phyloP scores from a whole-genome alignment of 2,888 invertebrate species.

The Microctonus hyperodae region DNA sequence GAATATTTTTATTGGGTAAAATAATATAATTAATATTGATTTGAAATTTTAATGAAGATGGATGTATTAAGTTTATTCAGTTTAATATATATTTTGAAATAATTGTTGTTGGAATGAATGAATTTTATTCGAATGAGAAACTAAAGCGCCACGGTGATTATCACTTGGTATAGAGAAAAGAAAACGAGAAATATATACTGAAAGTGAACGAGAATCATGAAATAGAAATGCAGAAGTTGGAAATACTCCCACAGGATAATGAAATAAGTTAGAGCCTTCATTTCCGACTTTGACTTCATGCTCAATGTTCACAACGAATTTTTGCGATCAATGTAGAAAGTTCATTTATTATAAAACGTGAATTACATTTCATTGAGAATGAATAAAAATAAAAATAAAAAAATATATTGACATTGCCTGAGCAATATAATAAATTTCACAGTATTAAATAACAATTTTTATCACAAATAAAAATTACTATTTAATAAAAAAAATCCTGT shows the following conservation, averaged over 20 bases:
- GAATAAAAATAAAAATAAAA: background rate
- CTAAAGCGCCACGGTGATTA: background rate
- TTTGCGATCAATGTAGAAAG: background rate
- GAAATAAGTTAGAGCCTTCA: constrained; percentile 17
- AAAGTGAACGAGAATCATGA: background rate
- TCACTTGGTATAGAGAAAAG: background rate
- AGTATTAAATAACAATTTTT: no score
- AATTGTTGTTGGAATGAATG: background rate
- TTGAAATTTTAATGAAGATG: background rate
- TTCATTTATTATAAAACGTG: background rate
- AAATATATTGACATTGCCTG: no score
- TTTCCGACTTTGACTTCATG: background rate
- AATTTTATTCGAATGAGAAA: background rate
- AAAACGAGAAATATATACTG: background rate
- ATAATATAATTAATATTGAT: no score
- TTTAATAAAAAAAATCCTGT: background rate
- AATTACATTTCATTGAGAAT: background rate
- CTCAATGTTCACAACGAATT: background rate
- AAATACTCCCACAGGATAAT: constrained; percentile 6
- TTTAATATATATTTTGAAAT: background rate
- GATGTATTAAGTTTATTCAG: background rate
- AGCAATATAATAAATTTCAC: no score
- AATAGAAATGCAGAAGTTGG: background rate
- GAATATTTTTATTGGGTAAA: no score
- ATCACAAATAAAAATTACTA: background rate